Evolutionary conservation across 1,140 invertebrate genomes (phyloP).

Genomic region (Latrodectus geometricus): DNA sequence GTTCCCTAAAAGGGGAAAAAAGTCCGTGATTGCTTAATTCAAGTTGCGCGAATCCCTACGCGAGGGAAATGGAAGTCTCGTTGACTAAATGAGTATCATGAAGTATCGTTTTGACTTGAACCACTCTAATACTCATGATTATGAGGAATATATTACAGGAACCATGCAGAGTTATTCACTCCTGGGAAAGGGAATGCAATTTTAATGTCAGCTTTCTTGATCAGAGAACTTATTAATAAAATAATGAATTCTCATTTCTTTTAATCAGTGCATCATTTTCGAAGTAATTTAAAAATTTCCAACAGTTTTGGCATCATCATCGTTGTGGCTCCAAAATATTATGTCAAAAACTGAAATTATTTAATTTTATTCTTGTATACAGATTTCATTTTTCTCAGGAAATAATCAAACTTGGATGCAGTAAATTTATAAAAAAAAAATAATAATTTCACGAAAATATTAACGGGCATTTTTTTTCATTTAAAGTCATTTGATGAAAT

Average conservation of each 20-base stretch:
- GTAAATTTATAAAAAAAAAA: too few species aligned
- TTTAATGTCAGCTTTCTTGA: constrained; percentile 55
- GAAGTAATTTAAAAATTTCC: constrained; percentile 52
- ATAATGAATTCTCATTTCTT: constrained; percentile 60
- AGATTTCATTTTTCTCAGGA: too few species aligned
- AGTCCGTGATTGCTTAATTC: not conserved
- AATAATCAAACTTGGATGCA: too few species aligned
- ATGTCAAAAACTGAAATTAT: too few species aligned
- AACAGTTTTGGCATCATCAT: too few species aligned
- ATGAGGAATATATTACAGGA: not conserved
- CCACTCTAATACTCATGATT: not conserved
- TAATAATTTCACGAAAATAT: too few species aligned
- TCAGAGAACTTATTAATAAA: constrained; percentile 56
- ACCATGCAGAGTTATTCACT: not conserved
- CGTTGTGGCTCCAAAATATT: too few species aligned
- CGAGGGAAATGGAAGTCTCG: constrained; percentile 11
- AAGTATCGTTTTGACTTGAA: constrained; percentile 28
- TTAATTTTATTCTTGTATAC: too few species aligned
- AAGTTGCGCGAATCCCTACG: constrained; percentile 18
- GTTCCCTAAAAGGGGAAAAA: not conserved
- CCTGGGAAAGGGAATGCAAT: constrained; percentile 49
- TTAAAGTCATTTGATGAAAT: too few species aligned
- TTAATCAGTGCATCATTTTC: constrained; percentile 58
- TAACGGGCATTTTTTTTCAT: too few species aligned
- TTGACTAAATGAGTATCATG: not conserved